Evolutionary conservation across 2,113 vertebrate genomes (phyloP), one percentile per base, ranked within the genome.

Genomic region (Sinosuthora webbiana): DNA sequence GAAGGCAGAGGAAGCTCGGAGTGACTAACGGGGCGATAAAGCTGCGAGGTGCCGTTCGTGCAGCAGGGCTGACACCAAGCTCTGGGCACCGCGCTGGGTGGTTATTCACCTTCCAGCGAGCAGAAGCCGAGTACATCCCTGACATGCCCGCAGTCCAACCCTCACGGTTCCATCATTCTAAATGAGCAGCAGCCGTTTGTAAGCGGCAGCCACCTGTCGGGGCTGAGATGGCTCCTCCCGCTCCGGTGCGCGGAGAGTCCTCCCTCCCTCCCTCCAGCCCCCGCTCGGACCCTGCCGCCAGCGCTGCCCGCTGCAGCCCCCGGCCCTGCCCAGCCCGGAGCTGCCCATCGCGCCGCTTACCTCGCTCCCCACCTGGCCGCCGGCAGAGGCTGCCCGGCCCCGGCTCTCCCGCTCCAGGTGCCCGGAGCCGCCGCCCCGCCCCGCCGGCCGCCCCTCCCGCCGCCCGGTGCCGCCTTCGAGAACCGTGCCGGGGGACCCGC

Each of bases 111-210:
- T 10, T n/a, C 3, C 41, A 7, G 21, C 17, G 3, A 6, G 77
- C 77, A 27, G 22, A 9, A 42, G 9, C 9, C 6, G 6, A 33
- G 42, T 2, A 20, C 57, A 44, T 7, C 62, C 75, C 53, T 0
- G 10, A 10, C 35, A 4, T 1, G 0, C 8, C 3, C 0, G 10
- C 30, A 17, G 16, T 1, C 19, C 47, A 13, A 30, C 19, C 27
- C 17, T 11, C 12, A 18, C 7, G 5, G 11, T 6, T 11, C 33
- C 7, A 15, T 4, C 79, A 1, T 7, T 9, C 13, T 1, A 2
- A 30, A 3, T 0, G 2, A 59, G 23, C 59, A 31, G 83, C 7
- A 7, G 39, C 45, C n/a, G 11, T 21, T 1, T 17, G 60, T 2
- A 10, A 60, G 33, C 33, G 16, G 52, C 87, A 47, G 70, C 9